A percentile compares a stretch with the other conserved stretches of the same genome.
phyloP scores from a whole-genome alignment of 2,113 vertebrate genomes.

The Stigmatopora argus region DNA sequence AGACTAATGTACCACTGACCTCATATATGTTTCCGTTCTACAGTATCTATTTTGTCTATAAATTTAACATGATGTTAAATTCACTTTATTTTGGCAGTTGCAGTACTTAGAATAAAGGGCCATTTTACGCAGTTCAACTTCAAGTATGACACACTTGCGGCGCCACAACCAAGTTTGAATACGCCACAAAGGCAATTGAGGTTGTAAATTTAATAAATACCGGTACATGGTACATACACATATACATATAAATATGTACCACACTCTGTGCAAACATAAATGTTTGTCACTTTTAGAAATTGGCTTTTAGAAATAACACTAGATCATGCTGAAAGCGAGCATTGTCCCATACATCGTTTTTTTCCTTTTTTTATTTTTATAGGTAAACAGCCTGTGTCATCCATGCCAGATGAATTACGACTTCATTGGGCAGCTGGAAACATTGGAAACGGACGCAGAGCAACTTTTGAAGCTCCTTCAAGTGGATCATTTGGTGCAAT shows the following conservation, averaged over 20 bases:
- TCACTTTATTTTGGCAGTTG: not conserved
- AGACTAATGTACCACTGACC: not conserved
- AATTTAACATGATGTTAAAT: not conserved
- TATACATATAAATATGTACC: too few species aligned
- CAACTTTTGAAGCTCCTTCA: slow-evolving; percentile 81
- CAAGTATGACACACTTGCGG: not conserved
- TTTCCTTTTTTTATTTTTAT: slow-evolving; percentile 23
- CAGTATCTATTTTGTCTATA: not conserved
- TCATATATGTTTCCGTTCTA: not conserved
- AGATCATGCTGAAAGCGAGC: not conserved
- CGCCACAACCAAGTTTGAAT: not conserved
- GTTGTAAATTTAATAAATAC: not conserved
- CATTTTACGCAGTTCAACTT: not conserved
- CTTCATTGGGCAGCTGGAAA: slow-evolving; percentile 90
- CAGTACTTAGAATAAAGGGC: not conserved
- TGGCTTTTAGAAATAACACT: not conserved
- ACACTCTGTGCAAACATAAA: not conserved
- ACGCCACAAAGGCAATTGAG: not conserved
- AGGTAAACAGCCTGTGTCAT: slow-evolving; percentile 83
- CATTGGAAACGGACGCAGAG: slow-evolving; percentile 82
- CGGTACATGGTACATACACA: too few species aligned
- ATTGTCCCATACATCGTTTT: not conserved
- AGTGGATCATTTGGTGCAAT: slow-evolving; percentile 76
- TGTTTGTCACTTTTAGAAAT: not conserved
- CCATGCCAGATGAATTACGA: slow-evolving; percentile 91